These are phyloP conservation scores for Zelostemma sp. DNA, from an alignment of 1,140 invertebrate genomes.

Conservation along the genomic window DNA sequence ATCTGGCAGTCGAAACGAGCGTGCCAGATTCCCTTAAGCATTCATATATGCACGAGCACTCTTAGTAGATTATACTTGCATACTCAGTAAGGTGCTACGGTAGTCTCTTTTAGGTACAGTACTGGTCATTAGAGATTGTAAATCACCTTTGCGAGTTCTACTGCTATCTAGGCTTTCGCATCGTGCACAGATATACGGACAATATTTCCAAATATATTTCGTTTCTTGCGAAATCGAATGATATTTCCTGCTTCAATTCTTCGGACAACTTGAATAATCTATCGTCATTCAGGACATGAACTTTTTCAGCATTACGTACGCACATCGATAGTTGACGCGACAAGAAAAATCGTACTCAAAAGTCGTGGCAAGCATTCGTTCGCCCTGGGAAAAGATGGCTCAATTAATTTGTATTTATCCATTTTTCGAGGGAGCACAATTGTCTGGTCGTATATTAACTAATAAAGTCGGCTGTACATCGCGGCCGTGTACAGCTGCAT, in stretches of 20 bases:
- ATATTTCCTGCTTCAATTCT: no score
- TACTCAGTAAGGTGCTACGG: conserved; percentile 49
- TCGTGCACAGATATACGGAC: not conserved
- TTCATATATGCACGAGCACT: conserved; percentile 64
- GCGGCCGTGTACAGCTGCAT: conserved; percentile 35
- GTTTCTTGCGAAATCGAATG: no score
- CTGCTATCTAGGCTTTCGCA: not conserved
- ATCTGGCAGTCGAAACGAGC: conserved; percentile 61
- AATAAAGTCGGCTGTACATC: conserved; percentile 35
- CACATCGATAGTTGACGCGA: no score
- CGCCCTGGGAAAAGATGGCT: no score
- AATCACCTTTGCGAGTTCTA: conserved; percentile 24
- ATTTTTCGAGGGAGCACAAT: conserved; percentile 12
- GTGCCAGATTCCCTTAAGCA: conserved; percentile 67
- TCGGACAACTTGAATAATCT: no score
- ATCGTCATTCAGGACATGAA: no score
- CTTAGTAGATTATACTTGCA: conserved; percentile 63
- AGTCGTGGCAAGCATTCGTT: no score
- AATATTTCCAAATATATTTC: not conserved
- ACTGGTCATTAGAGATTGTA: conserved; percentile 46
- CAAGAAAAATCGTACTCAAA: no score
- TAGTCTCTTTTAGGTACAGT: conserved; percentile 25
- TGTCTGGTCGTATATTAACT: conserved; percentile 9
- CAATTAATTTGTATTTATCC: not conserved
- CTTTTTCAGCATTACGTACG: no score